Evolutionary conservation across 1,140 invertebrate species (phyloP), one percentile per base, ranked within the genome.

Genomic region (Drosophila pseudoananassae): DNA sequence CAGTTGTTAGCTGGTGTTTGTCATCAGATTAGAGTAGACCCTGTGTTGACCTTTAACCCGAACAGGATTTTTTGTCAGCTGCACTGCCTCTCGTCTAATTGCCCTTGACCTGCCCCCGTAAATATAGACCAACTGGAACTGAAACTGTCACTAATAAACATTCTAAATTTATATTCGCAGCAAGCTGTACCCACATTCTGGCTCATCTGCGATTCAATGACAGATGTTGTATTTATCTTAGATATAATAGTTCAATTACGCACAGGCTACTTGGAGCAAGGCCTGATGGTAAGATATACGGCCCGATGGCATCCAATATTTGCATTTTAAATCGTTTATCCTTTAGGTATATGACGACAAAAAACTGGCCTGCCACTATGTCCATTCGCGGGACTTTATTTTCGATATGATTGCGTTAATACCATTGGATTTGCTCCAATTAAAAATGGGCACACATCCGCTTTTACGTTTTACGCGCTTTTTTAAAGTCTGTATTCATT

Each of bases 201-300:
- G 98, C 93, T 96, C 57, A 92, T 94, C 27, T 95, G 96, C 84
- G 98, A 99, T 92, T 94, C 94, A 53, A 93, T 98, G 63, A 96
- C 96, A 69, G 98, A 99, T 92, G 76, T 97, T 25, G 95, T 98
- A 45, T 98, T 98, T 92, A 93, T 98, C 15, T 81, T 97, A 27
- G 98, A 99, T 92, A 95, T 99, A 49, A 94, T 94, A 17, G 96
- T 98, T 36, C 98, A 99, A 92, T 95, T 99, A 78, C 94, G 98
- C 47, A 99, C 98, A 27, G 98, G 98, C n/a, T 99, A 98, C 91
- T 93, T 99, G 61, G 97, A 99, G 91, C 97, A 98, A 91, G 98
- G 98, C 10, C 94, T 98, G 6, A 97, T 98, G 95, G 97, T 95
- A 81, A 82, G 85, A 72, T 27, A 7, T 7, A 27, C 25, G 6